phyloP scores from a whole-genome alignment of 1,140 invertebrate genomes.

The Planococcus citri region DNA sequence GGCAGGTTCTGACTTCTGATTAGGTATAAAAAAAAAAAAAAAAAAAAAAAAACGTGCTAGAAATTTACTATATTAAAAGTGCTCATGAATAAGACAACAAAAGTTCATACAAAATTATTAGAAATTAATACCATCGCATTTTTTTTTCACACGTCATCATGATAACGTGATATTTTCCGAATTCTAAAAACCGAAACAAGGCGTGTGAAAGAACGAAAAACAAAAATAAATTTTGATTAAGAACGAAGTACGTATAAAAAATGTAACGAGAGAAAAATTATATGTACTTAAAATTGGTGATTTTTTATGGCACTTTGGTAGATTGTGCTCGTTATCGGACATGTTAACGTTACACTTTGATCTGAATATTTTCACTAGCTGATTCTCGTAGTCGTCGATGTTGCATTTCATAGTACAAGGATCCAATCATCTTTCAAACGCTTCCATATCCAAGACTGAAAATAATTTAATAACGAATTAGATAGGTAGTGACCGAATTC shows the following conservation, averaged over 20 bases:
- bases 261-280: background rate
- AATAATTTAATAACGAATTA: conserved; percentile 32
- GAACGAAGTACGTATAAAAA: background rate
- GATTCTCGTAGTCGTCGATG: conserved; percentile 92
- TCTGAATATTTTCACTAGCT: conserved; percentile 88
- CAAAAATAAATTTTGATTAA: no score
- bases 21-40: no score
- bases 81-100: no score
- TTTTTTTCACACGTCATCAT: no score
- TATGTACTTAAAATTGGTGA: background rate
- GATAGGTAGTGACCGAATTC: background rate
- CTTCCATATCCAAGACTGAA: conserved; percentile 90
- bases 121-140: no score
- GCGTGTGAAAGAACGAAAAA: background rate
- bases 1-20: no score
- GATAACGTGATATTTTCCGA: background rate
- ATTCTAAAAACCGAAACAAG: background rate
- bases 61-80: no score
- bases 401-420: conserved; percentile 97
- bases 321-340: conserved; percentile 67
- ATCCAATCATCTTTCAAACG: conserved; percentile 93
- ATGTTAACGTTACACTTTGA: conserved; percentile 84
- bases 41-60: no score
- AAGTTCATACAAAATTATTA: no score
- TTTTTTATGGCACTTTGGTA: background rate